A percentile compares a stretch with the other conserved stretches of the same genome.
These are phyloP conservation scores for Torymus tubicola DNA, from an alignment of 2,888 invertebrate genomes.

Conservation along the genomic window DNA sequence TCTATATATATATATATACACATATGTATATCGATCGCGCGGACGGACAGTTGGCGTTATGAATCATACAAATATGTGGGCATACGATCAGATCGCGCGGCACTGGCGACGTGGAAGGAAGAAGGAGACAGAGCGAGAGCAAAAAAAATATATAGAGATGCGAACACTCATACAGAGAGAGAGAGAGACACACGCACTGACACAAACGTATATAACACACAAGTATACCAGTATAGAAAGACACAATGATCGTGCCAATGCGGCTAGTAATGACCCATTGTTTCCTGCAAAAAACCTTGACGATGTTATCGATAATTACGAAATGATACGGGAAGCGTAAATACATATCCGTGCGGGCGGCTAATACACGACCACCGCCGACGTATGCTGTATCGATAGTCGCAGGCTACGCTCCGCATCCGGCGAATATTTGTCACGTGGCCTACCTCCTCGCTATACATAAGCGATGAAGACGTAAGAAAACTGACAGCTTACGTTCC, in stretches of 20 bases:
- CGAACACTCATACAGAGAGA: slow-evolving; percentile 15
- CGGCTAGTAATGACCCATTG: slow-evolving; percentile 74
- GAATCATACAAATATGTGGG: slow-evolving; percentile 61
- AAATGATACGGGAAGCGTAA: slow-evolving; percentile 76
- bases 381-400: slow-evolving; percentile 70
- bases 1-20: not conserved
- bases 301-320: slow-evolving; percentile 76
- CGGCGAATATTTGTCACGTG: slow-evolving; percentile 70
- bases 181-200: slow-evolving; percentile 23
- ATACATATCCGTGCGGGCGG: slow-evolving; percentile 70
- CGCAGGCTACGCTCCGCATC: slow-evolving; percentile 67
- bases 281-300: slow-evolving; percentile 75
- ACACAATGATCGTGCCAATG: slow-evolving; percentile 58
- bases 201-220: slow-evolving; percentile 34
- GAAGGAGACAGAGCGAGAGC: slow-evolving; percentile 44
- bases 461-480: slow-evolving; percentile 39
- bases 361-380: slow-evolving; percentile 69
- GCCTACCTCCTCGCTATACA: slow-evolving; percentile 15
- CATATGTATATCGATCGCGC: slow-evolving; percentile 44
- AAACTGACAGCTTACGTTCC: slow-evolving; percentile 36
- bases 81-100: slow-evolving; percentile 53
- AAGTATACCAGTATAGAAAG: not conserved
- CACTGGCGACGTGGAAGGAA: slow-evolving; percentile 50
- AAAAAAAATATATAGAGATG: slow-evolving; percentile 45
- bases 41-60: slow-evolving; percentile 56